phyloP scores from a whole-genome alignment of 1,140 invertebrate genomes.

The Bombus impatiens region DNA sequence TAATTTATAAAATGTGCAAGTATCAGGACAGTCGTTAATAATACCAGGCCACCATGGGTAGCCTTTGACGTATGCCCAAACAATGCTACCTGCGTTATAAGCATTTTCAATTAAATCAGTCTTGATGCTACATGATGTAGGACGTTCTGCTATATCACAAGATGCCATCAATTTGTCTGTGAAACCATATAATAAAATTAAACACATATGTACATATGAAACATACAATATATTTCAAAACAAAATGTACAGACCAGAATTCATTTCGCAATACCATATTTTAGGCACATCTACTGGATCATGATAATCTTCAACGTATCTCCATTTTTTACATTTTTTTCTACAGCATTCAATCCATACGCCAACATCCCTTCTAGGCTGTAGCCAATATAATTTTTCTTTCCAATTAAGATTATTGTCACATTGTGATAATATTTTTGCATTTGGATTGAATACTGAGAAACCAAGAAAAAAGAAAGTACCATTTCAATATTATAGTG shows the following conservation, averaged over 20 bases:
- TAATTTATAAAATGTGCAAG: conserved; percentile 84
- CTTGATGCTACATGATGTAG: conserved; percentile 60
- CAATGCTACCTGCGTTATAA: conserved; percentile 86
- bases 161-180: conserved; percentile 80
- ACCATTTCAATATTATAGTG: background rate
- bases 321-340: conserved; percentile 84
- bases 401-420: background rate
- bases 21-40: conserved; percentile 87
- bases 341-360: conserved; percentile 85
- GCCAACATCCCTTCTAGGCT: conserved; percentile 81
- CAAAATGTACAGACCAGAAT: conserved; percentile 78
- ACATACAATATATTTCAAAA: background rate
- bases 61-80: conserved; percentile 85
- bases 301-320: conserved; percentile 82
- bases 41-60: conserved; percentile 90
- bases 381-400: conserved; percentile 77
- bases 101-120: conserved; percentile 83
- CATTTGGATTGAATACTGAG: conserved; percentile 25
- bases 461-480: background rate
- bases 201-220: background rate
- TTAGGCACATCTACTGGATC: conserved; percentile 85
- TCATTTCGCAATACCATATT: conserved; percentile 86
- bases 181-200: conserved; percentile 33
- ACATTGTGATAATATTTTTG: background rate
- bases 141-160: conserved; percentile 82